Evolutionary conservation across 2,113 vertebrate genomes (phyloP).

Genomic region (Erythrocercus mccallii): DNA sequence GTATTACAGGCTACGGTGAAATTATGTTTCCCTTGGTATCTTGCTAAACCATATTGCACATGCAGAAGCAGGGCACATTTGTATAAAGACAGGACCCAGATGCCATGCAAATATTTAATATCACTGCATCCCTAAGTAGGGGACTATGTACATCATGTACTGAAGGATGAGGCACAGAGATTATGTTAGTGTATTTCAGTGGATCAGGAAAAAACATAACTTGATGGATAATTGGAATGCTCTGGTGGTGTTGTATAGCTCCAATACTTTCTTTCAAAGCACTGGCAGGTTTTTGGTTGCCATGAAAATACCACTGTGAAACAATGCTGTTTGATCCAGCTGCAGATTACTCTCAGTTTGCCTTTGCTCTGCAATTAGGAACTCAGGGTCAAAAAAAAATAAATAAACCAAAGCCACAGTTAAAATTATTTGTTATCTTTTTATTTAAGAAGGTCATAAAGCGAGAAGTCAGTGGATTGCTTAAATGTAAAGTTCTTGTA

Average conservation of each 20-base stretch:
- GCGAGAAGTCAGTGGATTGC: background rate
- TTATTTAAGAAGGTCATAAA: background rate
- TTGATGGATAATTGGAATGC: background rate
- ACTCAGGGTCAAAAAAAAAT: background rate
- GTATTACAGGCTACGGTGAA: background rate
- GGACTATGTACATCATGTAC: no score
- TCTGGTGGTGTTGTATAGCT: background rate
- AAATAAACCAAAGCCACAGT: background rate
- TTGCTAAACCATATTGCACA: background rate
- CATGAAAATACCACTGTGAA: background rate
- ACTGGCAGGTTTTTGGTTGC: background rate
- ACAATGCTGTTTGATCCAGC: background rate
- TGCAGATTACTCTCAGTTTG: background rate
- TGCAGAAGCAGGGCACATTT: background rate
- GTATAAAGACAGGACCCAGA: background rate
- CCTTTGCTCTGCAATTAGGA: background rate
- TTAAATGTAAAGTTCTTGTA: background rate
- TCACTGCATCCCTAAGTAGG: background rate
- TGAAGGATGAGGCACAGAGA: background rate
- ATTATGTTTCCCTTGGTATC: background rate
- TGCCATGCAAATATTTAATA: background rate
- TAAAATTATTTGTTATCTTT: background rate
- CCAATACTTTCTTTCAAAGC: background rate
- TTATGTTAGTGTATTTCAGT: background rate
- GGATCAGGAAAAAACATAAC: background rate